Conservation (phyloP, 2,797 vertebrate species). For the Phalloptychus januarius region DNA sequence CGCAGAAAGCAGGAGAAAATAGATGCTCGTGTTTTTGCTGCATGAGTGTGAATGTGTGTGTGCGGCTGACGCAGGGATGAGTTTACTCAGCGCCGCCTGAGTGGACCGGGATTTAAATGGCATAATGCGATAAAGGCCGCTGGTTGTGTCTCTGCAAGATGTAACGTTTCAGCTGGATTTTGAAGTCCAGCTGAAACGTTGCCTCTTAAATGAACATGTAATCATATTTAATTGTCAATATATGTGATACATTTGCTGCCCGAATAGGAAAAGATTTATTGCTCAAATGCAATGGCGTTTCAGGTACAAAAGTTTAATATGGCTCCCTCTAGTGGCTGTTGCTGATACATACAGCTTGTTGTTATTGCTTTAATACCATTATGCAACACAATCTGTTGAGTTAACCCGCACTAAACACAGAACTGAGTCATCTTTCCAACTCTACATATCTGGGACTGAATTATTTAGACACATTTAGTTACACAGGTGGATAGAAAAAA, state of each 20-base stretch:
- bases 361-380: constrained; percentile 32
- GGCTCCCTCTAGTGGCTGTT: constrained; percentile 60
- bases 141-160: constrained; percentile 19
- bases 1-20: constrained; percentile 32
- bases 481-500: not conserved
- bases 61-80: constrained; percentile 65
- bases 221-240: not conserved
- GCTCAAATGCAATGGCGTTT: not conserved
- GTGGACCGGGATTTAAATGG: constrained; percentile 66
- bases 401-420: constrained; percentile 19
- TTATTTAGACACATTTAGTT: not conserved
- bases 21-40: constrained; percentile 47
- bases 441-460: not conserved
- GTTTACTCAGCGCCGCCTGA: constrained; percentile 68
- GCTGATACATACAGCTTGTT: not conserved
- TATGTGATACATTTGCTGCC: not conserved
- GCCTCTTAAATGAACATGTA: not conserved
- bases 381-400: constrained; percentile 25
- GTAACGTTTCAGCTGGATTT: constrained; percentile 22
- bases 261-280: not conserved
- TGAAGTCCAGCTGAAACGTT: constrained; percentile 15
- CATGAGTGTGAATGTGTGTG: constrained; percentile 31
- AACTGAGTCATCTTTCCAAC: not conserved
- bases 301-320: constrained; percentile 27
- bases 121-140: constrained; percentile 70